phyloP scores from a whole-genome alignment of 2,888 invertebrate genomes.

The Phania funesta region DNA sequence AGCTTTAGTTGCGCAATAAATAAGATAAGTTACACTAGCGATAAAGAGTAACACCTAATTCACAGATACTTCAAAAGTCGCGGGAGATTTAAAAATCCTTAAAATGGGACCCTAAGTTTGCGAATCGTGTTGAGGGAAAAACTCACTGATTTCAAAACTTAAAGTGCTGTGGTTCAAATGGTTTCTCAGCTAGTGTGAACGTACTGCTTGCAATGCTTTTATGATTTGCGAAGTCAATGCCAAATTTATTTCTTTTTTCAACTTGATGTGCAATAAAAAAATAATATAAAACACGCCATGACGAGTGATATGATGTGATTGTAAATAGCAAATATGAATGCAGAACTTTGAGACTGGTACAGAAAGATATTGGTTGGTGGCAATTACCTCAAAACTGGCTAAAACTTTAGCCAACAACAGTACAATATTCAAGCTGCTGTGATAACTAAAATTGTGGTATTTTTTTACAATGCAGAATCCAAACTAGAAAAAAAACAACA shows the following conservation, averaged over 20 bases:
- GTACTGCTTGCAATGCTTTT: not conserved
- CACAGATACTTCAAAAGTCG: not conserved
- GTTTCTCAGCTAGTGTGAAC: not conserved
- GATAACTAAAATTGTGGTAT: conserved; percentile 7
- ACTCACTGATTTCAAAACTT: no score
- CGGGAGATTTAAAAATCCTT: not conserved
- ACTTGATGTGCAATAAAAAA: conserved; percentile 33
- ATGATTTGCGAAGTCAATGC: conserved; percentile 56
- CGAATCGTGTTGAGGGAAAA: no score
- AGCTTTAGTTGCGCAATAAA: conserved; percentile 4
- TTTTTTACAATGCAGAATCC: conserved; percentile 7
- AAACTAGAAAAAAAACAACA: conserved; percentile 22
- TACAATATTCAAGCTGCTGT: not conserved
- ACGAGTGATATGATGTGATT: conserved; percentile 48
- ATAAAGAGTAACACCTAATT: not conserved
- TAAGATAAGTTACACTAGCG: not conserved
- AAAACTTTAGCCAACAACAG: not conserved
- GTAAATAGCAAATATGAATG: conserved; percentile 25
- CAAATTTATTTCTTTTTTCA: conserved; percentile 31
- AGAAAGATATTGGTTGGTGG: conserved; percentile 10
- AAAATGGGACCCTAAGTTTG: no score
- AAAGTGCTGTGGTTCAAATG: not conserved
- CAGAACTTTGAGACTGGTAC: conserved; percentile 41
- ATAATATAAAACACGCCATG: conserved; percentile 53
- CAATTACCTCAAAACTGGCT: not conserved